These are phyloP conservation scores for Chiloscyllium plagiosum DNA, from an alignment of 2,113 vertebrate species.

Conservation along the genomic window DNA sequence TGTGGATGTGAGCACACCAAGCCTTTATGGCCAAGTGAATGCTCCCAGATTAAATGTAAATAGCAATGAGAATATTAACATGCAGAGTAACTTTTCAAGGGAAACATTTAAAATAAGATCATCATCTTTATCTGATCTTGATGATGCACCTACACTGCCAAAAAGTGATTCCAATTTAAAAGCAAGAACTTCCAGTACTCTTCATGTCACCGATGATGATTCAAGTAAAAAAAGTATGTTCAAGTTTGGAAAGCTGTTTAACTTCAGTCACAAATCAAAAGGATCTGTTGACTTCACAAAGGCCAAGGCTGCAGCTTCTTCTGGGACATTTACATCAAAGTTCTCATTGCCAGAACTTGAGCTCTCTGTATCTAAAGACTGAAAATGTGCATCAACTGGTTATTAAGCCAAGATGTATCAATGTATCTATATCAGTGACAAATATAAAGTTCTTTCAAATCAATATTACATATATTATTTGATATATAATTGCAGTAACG, in stretches of 20 bases:
- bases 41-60: not conserved
- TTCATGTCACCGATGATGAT: not conserved
- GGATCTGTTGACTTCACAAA: slow-evolving; percentile 32
- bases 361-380: not conserved
- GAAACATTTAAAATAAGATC: slow-evolving; percentile 29
- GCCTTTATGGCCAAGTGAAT: not conserved
- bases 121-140: slow-evolving; percentile 19
- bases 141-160: not conserved
- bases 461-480: not conserved
- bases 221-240: slow-evolving; percentile 9
- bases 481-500: not conserved
- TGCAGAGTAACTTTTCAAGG: not conserved
- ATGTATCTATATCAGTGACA: not conserved
- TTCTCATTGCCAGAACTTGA: not conserved
- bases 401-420: not conserved
- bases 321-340: not conserved
- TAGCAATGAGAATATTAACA: not conserved
- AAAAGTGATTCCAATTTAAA: not conserved
- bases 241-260: not conserved
- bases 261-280: not conserved
- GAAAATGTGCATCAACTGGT: not conserved
- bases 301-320: not conserved
- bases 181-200: not conserved
- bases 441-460: not conserved
- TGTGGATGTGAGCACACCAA: not conserved